phyloP scores from a whole-genome alignment of 1,140 invertebrate genomes.

The Rhagoletis zephyria region DNA sequence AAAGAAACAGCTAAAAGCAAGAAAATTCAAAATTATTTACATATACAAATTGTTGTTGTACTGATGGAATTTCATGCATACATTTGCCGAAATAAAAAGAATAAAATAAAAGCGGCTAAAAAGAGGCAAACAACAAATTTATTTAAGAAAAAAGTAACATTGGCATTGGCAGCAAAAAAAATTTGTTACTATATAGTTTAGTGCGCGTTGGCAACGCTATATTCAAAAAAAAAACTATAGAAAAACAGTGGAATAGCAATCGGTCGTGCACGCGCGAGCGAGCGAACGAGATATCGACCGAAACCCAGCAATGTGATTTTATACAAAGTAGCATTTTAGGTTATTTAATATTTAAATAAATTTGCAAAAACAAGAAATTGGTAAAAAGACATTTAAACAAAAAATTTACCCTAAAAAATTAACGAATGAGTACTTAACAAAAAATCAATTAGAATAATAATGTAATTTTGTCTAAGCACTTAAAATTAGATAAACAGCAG shows the following conservation, averaged over 20 bases:
- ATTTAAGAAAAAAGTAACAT: background rate
- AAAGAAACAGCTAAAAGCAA: background rate
- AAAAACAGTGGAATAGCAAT: conserved; percentile 15
- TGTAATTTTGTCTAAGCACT: too few relatives aligned
- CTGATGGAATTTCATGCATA: background rate
- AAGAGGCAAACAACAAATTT: background rate
- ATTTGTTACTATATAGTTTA: background rate
- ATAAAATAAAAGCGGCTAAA: background rate
- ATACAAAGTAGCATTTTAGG: conserved; percentile 48
- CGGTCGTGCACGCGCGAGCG: conserved; percentile 52
- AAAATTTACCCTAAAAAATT: background rate
- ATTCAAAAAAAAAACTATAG: background rate
- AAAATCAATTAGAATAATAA: background rate
- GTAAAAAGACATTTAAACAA: background rate
- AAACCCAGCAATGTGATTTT: conserved; percentile 58
- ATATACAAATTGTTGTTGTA: background rate
- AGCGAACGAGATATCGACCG: conserved; percentile 56
- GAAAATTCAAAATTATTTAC: background rate
- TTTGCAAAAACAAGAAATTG: background rate
- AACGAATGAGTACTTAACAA: background rate
- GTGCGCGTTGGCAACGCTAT: background rate
- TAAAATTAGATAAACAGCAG: too few relatives aligned
- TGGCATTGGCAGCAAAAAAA: conserved; percentile 8
- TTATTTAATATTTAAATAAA: conserved; percentile 42
- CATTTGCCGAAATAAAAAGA: background rate